Percentiles rank a stretch among this genome's conserved stretches.
phyloP scores from a whole-genome alignment of 2,797 vertebrate genomes.

The Cyclopterus lumpus region DNA sequence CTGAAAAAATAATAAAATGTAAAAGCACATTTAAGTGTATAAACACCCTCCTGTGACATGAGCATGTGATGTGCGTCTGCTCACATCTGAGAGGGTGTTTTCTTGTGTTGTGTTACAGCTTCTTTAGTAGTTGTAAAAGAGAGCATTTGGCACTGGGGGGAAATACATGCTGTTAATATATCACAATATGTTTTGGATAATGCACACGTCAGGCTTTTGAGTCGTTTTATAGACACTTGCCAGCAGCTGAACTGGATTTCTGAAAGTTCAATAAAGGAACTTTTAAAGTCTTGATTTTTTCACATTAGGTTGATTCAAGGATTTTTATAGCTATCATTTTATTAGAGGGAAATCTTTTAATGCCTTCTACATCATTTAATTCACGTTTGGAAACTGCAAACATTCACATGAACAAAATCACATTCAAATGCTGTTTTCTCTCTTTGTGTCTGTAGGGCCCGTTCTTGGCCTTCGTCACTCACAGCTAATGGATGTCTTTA shows the following conservation, averaged over 20 bases:
- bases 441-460: conserved; percentile 71
- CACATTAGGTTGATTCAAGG: neutral
- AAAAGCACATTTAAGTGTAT: neutral
- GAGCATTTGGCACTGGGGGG: neutral
- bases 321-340: neutral
- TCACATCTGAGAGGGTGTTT: too few species aligned
- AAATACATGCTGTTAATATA: neutral
- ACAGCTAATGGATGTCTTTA: conserved; percentile 94
- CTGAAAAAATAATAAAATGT: neutral
- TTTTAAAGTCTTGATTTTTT: neutral
- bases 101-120: too few species aligned
- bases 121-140: neutral
- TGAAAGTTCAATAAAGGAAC: neutral
- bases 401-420: too few species aligned
- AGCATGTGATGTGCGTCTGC: too few species aligned
- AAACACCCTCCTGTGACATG: too few species aligned
- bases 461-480: conserved; percentile 76
- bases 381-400: too few species aligned
- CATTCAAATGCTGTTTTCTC: conserved; percentile 9
- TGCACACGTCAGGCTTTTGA: neutral
- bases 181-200: conserved; percentile 12
- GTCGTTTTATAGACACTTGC: neutral
- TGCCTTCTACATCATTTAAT: neutral
- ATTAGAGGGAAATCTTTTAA: neutral
- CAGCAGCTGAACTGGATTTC: neutral